Evolutionary conservation across 2,888 invertebrate genomes (phyloP).

Genomic region (Lissonota sp.): DNA sequence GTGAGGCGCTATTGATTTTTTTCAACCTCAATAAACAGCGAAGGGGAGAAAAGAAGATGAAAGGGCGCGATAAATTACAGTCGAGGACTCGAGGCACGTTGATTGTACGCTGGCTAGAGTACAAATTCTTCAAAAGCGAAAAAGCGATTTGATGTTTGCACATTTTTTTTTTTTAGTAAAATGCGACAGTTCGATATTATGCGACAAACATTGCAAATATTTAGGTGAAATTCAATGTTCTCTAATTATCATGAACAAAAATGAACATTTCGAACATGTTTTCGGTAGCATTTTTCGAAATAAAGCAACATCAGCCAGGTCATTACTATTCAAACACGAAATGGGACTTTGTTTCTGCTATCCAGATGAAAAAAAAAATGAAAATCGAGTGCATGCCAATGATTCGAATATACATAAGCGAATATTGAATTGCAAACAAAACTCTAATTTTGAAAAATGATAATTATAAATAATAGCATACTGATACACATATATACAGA

Average conservation of each 20-base stretch:
- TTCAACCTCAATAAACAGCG: conserved; percentile 73
- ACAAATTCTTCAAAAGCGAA: conserved; percentile 11
- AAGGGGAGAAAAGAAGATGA: conserved; percentile 68
- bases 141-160: no score
- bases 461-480: background rate
- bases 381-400: conserved; percentile 36
- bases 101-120: conserved; percentile 66
- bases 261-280: no score
- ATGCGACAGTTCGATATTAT: no score
- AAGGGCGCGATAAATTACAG: conserved; percentile 72
- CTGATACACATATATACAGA: background rate
- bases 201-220: no score
- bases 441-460: conserved; percentile 3
- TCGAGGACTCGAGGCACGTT: conserved; percentile 64
- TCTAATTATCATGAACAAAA: no score
- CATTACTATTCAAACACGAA: no score
- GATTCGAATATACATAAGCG: conserved; percentile 7
- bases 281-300: no score
- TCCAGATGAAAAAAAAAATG: no score
- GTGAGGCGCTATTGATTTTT: conserved; percentile 73
- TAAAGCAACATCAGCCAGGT: no score
- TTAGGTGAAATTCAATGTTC: no score
- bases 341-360: no score
- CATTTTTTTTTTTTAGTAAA: no score
- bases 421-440: background rate